Conservation (phyloP, 2,797 vertebrate species). For the Ibycter americanus region DNA sequence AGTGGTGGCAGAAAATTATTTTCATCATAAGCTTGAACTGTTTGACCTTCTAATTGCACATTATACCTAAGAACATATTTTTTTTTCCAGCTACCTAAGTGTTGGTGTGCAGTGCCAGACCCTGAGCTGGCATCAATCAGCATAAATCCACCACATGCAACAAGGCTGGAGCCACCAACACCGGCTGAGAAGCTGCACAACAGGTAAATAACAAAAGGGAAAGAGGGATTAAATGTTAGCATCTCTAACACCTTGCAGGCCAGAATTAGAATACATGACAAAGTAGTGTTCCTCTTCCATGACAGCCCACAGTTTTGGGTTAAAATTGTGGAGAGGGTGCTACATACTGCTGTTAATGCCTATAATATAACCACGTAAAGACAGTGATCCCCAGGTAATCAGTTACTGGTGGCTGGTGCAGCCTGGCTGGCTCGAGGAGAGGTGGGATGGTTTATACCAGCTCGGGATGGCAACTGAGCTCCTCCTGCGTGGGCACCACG, state of each 20-base stretch:
- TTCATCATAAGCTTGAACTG: neutral
- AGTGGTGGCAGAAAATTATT: neutral
- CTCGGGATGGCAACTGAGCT: neutral
- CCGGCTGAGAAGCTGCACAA: neutral
- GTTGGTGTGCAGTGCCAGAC: neutral
- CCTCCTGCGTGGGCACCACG: neutral
- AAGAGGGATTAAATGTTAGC: rapidly evolving
- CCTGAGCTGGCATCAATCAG: neutral
- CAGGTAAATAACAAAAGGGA: neutral
- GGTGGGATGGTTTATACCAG: neutral
- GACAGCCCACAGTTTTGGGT: neutral
- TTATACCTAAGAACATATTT: neutral
- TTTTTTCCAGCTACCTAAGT: neutral
- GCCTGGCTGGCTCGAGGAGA: neutral
- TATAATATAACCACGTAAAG: neutral
- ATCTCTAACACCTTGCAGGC: neutral
- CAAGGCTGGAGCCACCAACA: neutral
- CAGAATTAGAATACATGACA: neutral
- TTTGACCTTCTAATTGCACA: neutral
- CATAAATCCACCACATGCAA: rapidly evolving
- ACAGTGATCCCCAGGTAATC: neutral
- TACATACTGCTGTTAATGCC: neutral
- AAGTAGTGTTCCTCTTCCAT: neutral
- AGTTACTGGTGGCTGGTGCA: neutral
- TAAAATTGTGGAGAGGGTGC: neutral